Evolutionary conservation across 2,797 vertebrate genomes (phyloP), one percentile per base, ranked within the genome.

Genomic region (Chiroxiphia lanceolata): DNA sequence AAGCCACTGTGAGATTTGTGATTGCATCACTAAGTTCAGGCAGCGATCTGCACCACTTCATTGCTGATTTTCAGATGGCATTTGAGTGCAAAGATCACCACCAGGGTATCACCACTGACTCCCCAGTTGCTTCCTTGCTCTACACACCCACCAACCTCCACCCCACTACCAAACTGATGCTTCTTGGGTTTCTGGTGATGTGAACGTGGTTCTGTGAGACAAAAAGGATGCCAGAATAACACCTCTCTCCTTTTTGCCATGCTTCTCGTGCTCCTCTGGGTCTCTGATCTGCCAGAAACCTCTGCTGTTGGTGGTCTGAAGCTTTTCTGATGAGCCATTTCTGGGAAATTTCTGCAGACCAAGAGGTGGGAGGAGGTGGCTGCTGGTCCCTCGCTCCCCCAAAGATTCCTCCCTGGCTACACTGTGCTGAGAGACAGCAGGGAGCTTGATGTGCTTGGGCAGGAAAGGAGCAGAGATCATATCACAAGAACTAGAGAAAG

Each of bases 141-240:
- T 63, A 16, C 50, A 68, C 0, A 1, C 6, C 29, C 17, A 26
- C 26, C 36, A 74, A 6, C 14, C 36, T 44, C 64, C 1, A 1
- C 2, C 22, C 36, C 48, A 31, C 26, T 31, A 19, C 56, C 3
- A 1, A 78, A 65, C 33, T 42, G 22, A 38, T 70, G 44, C 18
- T n/a, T 81, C 40, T 27, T 9, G 50, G n/a, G 22, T 45, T 45
- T 44, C 75, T 63, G 19, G 18, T 20, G 19, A 4, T 29, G 15
- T 42, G 36, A 64, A 67, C 0, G 0, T 10, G 19, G 25, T 56
- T 74, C 70, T 65, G 54, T 0, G 3, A 77, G n/a, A 56, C 36
- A 83, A 56, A 51, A 92, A 31, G 10, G 13, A 33, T 64, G 44
- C 69, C 72, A 69, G 26, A 72, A 25, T 15, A 71, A 79, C 40